Base-by-base conservation (phyloP, 2,797 vertebrate genomes). In the Masticophis lateralis region DNA sequence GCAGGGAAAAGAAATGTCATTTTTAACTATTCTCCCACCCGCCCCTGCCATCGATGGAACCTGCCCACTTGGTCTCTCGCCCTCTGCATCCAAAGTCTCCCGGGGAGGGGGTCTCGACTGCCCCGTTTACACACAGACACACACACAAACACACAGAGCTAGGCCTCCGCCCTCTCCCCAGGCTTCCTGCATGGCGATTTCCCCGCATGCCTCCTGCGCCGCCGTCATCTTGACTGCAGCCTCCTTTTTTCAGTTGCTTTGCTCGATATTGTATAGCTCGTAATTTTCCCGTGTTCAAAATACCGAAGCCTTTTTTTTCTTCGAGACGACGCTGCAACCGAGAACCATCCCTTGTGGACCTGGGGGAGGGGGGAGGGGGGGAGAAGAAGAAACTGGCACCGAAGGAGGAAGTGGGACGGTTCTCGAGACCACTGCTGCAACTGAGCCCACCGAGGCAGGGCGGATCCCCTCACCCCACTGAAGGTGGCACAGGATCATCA, bases 151-250 rank as follows among this genome's bases (percentile, higher is more conserved):
- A 2, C 66, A 16, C n/a, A 74, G 14, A 74, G 14, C 66, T 32
- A 74, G 69, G 69, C 69, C 69, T 74, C 32, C 32, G 1, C 27
- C 27, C 92, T 96, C 90, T 92, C 90, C 93, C 96, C 92, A 91
- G 97, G 97, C 97, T 96, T 95, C 96, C 96, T 97, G 98, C 98
- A 98, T 98, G 98, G 97, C 97, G 94, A 96, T 94, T 13, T 96
- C 94, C 97, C 95, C 96, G 96, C 96, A 96, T 98, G 98, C 98
- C 97, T 63, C 97, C 97, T 97, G 95, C 97, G 95, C 94, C 90
- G 97, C 97, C 97, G 96, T 97, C 91, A 86, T 95, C 94, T 95
- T 94, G 97, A 96, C 97, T 96, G 97, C 94, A 93, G 96, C 92
- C 95, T 96, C 95, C 95, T 97, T 96, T 51, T 51, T 96, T 91